These are phyloP conservation scores for Probosciger aterrimus DNA, from an alignment of 2,113 vertebrate genomes.

Conservation along the genomic window DNA sequence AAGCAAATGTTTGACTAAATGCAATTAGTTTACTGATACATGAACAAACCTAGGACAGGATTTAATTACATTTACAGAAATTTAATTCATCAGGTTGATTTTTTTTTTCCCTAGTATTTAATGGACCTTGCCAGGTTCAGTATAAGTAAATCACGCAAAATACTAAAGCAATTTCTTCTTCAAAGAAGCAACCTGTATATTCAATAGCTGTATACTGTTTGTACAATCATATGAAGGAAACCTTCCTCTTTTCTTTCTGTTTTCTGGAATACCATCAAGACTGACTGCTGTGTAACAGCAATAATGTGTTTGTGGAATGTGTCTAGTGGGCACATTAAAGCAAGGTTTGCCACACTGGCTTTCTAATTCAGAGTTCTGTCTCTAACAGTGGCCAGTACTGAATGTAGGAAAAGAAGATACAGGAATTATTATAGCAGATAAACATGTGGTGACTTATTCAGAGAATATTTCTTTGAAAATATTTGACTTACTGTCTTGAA, in stretches of 20 bases:
- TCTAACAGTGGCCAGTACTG: not conserved
- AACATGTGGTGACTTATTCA: not conserved
- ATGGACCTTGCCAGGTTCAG: not conserved
- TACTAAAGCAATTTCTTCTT: not conserved
- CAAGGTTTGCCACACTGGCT: not conserved
- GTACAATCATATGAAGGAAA: not conserved
- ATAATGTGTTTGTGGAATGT: not conserved
- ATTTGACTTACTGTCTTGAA: not conserved
- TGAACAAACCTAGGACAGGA: constrained; percentile 25
- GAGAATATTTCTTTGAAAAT: not conserved
- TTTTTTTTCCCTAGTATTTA: constrained; percentile 26
- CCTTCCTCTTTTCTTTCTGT: accelerated
- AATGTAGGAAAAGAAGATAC: not conserved
- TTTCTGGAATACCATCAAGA: not conserved
- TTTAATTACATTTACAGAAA: constrained; percentile 60
- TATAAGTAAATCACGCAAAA: constrained; percentile 16
- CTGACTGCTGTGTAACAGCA: not conserved
- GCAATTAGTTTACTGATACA: constrained; percentile 61
- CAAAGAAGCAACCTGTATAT: not conserved
- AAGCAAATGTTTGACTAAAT: constrained; percentile 59
- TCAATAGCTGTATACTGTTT: not conserved
- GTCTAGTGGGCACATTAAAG: not conserved
- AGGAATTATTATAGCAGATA: not conserved
- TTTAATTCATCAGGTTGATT: constrained; percentile 22
- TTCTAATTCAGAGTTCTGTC: not conserved